These are phyloP conservation scores for Andrena chrysosceles DNA, from an alignment of 2,888 invertebrate species.

Conservation along the genomic window DNA sequence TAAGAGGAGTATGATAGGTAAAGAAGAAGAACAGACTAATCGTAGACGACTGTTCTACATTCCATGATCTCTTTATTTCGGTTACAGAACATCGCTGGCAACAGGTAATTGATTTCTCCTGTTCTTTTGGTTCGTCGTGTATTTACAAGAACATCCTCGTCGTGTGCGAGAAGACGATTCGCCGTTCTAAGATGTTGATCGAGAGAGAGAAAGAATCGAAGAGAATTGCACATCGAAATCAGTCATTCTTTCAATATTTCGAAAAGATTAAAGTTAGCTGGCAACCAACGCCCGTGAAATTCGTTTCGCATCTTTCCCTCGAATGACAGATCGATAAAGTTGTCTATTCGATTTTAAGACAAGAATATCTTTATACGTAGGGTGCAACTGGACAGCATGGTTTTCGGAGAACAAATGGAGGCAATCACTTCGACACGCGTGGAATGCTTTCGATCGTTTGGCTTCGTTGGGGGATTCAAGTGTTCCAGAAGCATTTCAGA, in stretches of 20 bases:
- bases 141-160: conserved; percentile 56
- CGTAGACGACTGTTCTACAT: conserved; percentile 60
- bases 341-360: conserved; percentile 34
- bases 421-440: conserved; percentile 7
- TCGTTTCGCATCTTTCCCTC: conserved; percentile 20
- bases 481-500: neutral
- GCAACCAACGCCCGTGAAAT: neutral
- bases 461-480: neutral
- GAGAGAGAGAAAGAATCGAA: conserved; percentile 8
- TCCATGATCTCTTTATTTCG: conserved; percentile 80
- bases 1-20: neutral
- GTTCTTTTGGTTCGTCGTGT: conserved; percentile 44
- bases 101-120: conserved; percentile 51
- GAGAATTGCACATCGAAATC: neutral
- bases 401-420: conserved; percentile 31
- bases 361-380: conserved; percentile 42
- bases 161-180: conserved; percentile 37
- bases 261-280: neutral
- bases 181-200: conserved; percentile 45
- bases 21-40: conserved; percentile 1
- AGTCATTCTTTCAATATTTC: neutral
- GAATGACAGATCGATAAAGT: conserved; percentile 21
- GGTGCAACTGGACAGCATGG: conserved; percentile 25
- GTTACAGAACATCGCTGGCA: conserved; percentile 75
- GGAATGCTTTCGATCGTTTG: neutral